Evolutionary conservation across 2,888 invertebrate species (phyloP).

Genomic region (Euclidia mi): DNA sequence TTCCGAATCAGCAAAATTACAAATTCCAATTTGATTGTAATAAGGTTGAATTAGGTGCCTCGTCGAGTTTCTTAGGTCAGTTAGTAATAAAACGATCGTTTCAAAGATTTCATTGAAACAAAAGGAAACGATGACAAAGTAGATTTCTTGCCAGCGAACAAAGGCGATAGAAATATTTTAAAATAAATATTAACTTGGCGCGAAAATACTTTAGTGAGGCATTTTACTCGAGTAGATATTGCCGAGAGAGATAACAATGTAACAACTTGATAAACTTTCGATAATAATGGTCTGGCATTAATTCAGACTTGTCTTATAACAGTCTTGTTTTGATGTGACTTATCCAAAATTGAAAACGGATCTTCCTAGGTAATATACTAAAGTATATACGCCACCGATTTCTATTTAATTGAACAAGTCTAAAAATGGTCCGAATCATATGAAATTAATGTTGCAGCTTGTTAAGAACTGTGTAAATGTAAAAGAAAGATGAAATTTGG

Average conservation of each 20-base stretch:
- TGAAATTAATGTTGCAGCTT: too few relatives aligned
- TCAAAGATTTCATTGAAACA: slow-evolving; percentile 39
- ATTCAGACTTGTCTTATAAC: too few relatives aligned
- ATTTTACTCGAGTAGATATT: slow-evolving; percentile 14
- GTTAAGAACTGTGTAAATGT: too few relatives aligned
- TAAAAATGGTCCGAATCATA: too few relatives aligned
- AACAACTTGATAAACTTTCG: slow-evolving; percentile 18
- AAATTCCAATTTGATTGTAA: slow-evolving; percentile 36
- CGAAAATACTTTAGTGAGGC: slow-evolving; percentile 18
- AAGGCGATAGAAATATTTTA: slow-evolving; percentile 31
- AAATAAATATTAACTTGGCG: slow-evolving; percentile 33
- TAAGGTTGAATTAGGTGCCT: slow-evolving; percentile 33
- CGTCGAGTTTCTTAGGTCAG: slow-evolving; percentile 31
- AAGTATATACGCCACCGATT: too few relatives aligned
- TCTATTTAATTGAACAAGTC: too few relatives aligned
- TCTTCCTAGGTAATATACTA: too few relatives aligned
- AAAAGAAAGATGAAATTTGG: too few relatives aligned
- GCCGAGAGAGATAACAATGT: slow-evolving; percentile 28
- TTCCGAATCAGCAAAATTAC: slow-evolving; percentile 30
- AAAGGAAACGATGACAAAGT: slow-evolving; percentile 35
- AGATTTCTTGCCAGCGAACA: slow-evolving; percentile 36
- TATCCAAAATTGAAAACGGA: too few relatives aligned
- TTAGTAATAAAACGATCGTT: slow-evolving; percentile 31
- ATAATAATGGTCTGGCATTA: too few relatives aligned
- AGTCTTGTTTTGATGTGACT: too few relatives aligned